phyloP scores from a whole-genome alignment of 1,140 invertebrate genomes.

The Argopecten irradians region DNA sequence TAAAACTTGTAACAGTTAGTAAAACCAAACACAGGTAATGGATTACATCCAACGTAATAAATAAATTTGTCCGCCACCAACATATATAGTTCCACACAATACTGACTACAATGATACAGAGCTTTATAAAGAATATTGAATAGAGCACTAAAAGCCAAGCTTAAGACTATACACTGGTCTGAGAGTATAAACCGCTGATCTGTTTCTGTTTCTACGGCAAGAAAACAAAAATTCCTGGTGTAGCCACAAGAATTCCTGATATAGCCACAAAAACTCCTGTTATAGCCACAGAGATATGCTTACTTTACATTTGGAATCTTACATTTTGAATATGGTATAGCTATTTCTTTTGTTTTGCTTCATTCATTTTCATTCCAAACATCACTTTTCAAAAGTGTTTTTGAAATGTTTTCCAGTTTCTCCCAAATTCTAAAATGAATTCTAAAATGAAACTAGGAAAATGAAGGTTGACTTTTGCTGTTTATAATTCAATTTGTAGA shows the following conservation, averaged over 20 bases:
- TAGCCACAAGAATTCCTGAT: no score
- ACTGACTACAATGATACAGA: neutral
- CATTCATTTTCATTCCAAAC: conserved; percentile 17
- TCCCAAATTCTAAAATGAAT: no score
- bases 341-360: neutral
- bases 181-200: neutral
- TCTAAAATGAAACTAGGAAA: no score
- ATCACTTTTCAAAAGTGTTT: neutral
- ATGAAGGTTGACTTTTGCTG: neutral
- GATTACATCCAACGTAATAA: neutral
- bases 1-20: neutral
- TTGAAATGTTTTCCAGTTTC: conserved; percentile 33
- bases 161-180: neutral
- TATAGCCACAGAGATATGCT: no score
- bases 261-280: no score
- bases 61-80: neutral
- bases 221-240: neutral
- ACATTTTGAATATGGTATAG: neutral
- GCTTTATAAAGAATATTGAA: neutral
- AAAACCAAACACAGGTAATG: neutral
- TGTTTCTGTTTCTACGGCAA: neutral
- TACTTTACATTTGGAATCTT: no score
- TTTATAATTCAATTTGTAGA: neutral
- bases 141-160: neutral
- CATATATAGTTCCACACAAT: neutral